A percentile compares a stretch with the other conserved stretches of the same genome.
Evolutionary conservation across 92 coral and sea anemone genomes (phyloP).

Genomic region (Pocillopora meandrina): DNA sequence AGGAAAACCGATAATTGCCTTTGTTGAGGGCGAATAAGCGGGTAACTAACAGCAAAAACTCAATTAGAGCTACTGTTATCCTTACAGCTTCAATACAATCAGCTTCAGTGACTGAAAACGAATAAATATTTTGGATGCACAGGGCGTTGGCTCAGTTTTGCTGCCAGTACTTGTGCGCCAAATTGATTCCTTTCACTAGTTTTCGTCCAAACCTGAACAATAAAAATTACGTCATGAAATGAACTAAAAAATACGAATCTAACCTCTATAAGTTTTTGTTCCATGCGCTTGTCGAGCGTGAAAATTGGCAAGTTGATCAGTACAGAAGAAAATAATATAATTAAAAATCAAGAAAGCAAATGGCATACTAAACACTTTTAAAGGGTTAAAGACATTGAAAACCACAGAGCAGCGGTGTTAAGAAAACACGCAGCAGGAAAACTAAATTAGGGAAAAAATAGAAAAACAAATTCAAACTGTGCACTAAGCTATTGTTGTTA

Average conservation of each 20-base stretch:
- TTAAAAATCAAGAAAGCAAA: neutral
- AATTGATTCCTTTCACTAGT: too few relatives aligned
- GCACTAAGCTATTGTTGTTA: neutral
- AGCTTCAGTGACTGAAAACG: too few relatives aligned
- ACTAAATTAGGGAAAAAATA: neutral
- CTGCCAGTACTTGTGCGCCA: too few relatives aligned
- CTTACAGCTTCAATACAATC: neutral
- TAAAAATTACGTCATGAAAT: too few relatives aligned
- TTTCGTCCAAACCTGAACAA: too few relatives aligned
- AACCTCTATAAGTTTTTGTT: neutral
- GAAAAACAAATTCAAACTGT: neutral
- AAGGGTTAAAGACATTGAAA: neutral
- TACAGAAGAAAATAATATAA: neutral
- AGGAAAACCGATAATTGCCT: constrained; percentile 5
- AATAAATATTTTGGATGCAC: too few relatives aligned
- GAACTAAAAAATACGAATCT: neutral
- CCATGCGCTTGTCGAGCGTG: neutral
- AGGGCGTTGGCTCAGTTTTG: too few relatives aligned
- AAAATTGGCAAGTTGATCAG: neutral
- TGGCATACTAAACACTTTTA: neutral
- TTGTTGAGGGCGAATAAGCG: neutral
- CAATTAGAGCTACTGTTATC: constrained; percentile 5
- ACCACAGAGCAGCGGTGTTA: neutral
- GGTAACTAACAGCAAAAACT: neutral
- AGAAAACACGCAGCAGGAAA: constrained; percentile 1